Conservation (phyloP, 1,140 invertebrate species). For the Anastrepha ludens region DNA sequence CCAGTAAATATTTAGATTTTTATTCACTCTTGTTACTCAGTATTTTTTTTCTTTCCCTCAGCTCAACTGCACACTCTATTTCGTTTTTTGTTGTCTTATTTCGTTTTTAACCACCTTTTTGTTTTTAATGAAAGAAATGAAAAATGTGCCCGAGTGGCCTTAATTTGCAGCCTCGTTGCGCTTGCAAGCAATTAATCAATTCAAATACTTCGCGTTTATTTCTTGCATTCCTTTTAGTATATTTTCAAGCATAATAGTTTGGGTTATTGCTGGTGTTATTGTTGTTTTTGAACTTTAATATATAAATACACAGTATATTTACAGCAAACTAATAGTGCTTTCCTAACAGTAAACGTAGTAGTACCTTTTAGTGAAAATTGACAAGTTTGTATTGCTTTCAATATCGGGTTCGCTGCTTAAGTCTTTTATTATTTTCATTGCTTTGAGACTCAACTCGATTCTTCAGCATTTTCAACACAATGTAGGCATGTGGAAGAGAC, state of each 20-base stretch:
- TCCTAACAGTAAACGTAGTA: no score
- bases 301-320: no score
- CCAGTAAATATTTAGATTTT: not conserved
- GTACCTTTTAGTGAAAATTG: not conserved
- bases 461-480: no score
- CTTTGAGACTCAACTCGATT: no score
- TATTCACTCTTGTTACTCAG: not conserved
- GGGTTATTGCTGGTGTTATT: no score
- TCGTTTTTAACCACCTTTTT: no score
- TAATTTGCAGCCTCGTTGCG: not conserved
- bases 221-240: not conserved
- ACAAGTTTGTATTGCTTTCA: not conserved
- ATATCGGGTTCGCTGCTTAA: constrained; percentile 12
- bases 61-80: no score
- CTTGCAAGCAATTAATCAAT: constrained; percentile 1
- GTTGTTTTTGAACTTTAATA: no score
- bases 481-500: no score
- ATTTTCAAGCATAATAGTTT: no score
- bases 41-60: not conserved
- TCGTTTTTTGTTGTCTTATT: not conserved
- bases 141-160: not conserved
- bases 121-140: no score
- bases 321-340: no score
- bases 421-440: constrained; percentile 35
- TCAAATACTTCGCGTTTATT: not conserved